Percentiles rank a stretch among this genome's conserved stretches.
phyloP scores from a whole-genome alignment of 2,797 vertebrate species.

The Microchirus variegatus region DNA sequence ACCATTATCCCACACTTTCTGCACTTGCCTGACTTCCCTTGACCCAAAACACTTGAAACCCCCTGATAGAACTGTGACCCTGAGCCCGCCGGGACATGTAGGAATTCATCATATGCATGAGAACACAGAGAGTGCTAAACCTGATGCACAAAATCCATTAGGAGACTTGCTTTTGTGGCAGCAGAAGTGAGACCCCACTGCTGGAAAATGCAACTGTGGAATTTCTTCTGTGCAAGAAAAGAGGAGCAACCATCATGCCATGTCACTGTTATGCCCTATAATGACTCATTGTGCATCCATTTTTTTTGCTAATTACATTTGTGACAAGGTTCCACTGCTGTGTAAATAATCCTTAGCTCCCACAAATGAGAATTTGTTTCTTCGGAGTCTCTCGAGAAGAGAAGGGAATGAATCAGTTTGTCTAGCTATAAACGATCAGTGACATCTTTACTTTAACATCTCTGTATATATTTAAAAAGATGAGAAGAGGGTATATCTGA shows the following conservation, averaged over 20 bases:
- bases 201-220: conserved; percentile 66
- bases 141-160: conserved; percentile 70
- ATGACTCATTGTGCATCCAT: conserved; percentile 49
- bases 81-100: conserved; percentile 56
- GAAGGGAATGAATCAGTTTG: conserved; percentile 10
- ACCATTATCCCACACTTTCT: conserved; percentile 27
- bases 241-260: conserved; percentile 28
- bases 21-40: conserved; percentile 23
- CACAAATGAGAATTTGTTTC: conserved; percentile 35
- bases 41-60: conserved; percentile 43
- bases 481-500: no score
- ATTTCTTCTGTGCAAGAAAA: conserved; percentile 56
- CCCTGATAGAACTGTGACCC: conserved; percentile 52
- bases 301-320: conserved; percentile 46
- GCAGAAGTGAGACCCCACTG: conserved; percentile 42
- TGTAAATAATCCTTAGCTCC: conserved; percentile 39
- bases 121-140: conserved; percentile 61
- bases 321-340: conserved; percentile 23
- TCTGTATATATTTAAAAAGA: no score
- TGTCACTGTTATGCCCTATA: conserved; percentile 21
- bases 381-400: conserved; percentile 11
- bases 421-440: no score
- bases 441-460: no score
- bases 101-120: conserved; percentile 71
- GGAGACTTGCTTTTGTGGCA: conserved; percentile 57